phyloP scores from a whole-genome alignment of 2,797 vertebrate species.

The Tangara arthus region DNA sequence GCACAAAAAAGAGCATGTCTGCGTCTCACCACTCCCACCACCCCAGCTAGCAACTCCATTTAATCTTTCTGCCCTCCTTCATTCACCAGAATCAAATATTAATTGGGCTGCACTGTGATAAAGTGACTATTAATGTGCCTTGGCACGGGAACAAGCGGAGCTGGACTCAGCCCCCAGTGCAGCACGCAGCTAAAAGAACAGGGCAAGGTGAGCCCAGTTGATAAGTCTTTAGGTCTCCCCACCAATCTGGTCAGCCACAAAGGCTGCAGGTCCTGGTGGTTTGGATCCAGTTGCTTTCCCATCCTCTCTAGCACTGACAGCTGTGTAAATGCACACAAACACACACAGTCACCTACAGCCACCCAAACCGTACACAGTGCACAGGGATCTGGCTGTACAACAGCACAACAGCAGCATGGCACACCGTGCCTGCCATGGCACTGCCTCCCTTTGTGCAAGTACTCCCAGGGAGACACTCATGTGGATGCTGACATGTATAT shows the following conservation, averaged over 20 bases:
- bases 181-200: accelerated
- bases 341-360: not conserved
- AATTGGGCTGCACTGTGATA: constrained; percentile 3
- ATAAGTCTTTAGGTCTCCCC: not conserved
- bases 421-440: not conserved
- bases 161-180: not conserved
- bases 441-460: not conserved
- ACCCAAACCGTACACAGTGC: accelerated
- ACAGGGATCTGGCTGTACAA: accelerated
- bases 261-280: accelerated
- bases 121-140: not conserved
- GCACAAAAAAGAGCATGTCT: not conserved
- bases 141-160: not conserved
- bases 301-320: not conserved
- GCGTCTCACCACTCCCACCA: not conserved
- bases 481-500: accelerated
- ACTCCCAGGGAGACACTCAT: not conserved
- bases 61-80: constrained; percentile 41
- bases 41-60: not conserved
- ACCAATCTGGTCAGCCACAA: not conserved
- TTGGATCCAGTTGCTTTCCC: not conserved
- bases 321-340: not conserved
- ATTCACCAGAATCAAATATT: constrained; percentile 48
- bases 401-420: not conserved
- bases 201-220: not conserved